Percentiles rank a stretch among this genome's conserved stretches.
These are phyloP conservation scores for Mamestra brassicae DNA, from an alignment of 2,888 invertebrate species.

Conservation along the genomic window DNA sequence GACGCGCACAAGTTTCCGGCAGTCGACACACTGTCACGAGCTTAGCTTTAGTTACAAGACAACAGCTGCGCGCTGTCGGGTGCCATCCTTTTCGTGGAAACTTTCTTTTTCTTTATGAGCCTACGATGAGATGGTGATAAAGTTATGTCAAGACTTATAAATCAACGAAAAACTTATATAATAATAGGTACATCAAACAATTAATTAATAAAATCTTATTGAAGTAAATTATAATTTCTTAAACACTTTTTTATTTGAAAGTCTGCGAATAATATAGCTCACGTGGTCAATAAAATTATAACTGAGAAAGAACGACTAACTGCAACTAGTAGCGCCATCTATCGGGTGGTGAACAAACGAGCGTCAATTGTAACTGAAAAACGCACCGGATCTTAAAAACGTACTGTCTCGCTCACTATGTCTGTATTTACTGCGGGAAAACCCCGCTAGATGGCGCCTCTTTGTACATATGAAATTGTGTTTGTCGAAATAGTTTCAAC, in stretches of 20 bases:
- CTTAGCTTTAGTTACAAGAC: constrained; percentile 29
- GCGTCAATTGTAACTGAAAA: constrained; percentile 8
- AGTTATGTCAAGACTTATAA: not conserved
- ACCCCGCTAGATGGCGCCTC: constrained; percentile 51
- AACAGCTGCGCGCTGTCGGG: constrained; percentile 36
- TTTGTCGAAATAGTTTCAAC: not conserved
- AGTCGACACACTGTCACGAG: not conserved
- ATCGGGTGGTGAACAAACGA: constrained; percentile 64
- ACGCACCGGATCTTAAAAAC: not conserved
- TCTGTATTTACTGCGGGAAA: not conserved
- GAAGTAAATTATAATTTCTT: too few species aligned
- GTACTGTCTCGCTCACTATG: not conserved
- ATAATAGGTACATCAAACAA: not conserved
- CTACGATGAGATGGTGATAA: not conserved
- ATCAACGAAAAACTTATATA: not conserved
- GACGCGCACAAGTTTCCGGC: constrained; percentile 16
- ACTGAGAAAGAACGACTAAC: not conserved
- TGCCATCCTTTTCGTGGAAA: constrained; percentile 10
- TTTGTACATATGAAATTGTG: not conserved
- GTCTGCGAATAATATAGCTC: not conserved
- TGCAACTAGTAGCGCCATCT: constrained; percentile 69
- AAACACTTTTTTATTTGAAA: too few species aligned
- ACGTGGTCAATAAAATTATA: not conserved
- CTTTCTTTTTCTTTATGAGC: not conserved
- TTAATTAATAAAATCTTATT: too few species aligned